Base-by-base conservation (phyloP, 2,113 vertebrate species). In the Dascyllus trimaculatus region DNA sequence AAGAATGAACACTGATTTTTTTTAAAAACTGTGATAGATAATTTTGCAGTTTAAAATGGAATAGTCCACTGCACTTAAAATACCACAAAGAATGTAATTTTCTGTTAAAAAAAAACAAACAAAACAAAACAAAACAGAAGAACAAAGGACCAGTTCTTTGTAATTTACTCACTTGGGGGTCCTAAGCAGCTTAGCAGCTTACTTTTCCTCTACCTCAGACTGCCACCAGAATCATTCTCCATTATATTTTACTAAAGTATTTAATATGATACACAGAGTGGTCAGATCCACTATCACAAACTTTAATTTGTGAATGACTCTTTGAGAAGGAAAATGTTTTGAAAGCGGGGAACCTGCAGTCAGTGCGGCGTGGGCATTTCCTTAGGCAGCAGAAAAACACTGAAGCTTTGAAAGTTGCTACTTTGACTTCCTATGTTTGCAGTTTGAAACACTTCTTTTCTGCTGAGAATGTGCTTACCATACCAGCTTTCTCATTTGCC, bases 391-490 rank as follows among this genome's bases (percentile, higher is more conserved):
- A 74, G 54, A 78, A 71, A 76, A 78, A 81, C 51, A 59, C 18
- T 10, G 65, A 35, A 1, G 68, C 85, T 78, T 80, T 82, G 53
- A 80, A 82, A 82, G 69, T 26, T 43, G 10, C 48, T 10, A 2
- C 61, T 75, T 64, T 65, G 67, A 70, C 64, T 43, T 19, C 62
- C 57, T 69, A 52, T 58, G 43, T 75, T 67, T 75, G 79, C 59
- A 74, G 29, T 57, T 81, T 61, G 35, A 78, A 80, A 80, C 29
- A 1, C n/a, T 62, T 48, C 66, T 49, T 72, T 77, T 68, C 32
- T 70, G 48, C 81, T 81, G 68, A 80, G 76, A 60, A 26, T 83
- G 67, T 85, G 70, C 88, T 81, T 72, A 78, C 62, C 54, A 51
- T 51, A 71, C 66, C 71, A 2, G 71, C 80, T 56, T 71, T 73